Percentiles rank a stretch among this genome's conserved stretches.
Evolutionary conservation across 2,888 invertebrate genomes (phyloP).

Genomic region (Brachynemurus nebulosus): DNA sequence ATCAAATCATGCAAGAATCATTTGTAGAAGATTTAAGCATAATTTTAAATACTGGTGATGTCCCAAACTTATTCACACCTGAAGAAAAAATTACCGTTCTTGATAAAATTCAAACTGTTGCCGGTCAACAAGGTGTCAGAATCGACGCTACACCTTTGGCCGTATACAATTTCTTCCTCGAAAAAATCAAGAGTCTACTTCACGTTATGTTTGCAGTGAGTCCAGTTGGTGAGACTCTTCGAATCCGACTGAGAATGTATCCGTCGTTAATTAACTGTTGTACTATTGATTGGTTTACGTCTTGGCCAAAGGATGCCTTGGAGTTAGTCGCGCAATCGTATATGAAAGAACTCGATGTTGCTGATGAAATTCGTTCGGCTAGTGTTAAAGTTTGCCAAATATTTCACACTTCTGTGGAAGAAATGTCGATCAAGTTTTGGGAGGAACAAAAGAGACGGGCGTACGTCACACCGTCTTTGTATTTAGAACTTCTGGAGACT

Average conservation of each 20-base stretch:
- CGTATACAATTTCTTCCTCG: conserved; percentile 77
- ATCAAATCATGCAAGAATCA: conserved; percentile 69
- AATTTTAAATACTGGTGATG: conserved; percentile 83
- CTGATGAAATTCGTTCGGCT: conserved; percentile 36
- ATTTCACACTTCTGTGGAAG: conserved; percentile 67
- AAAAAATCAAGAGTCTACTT: conserved; percentile 70
- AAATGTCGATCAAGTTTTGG: conserved; percentile 58
- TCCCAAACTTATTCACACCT: conserved; percentile 78
- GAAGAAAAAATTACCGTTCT: conserved; percentile 90
- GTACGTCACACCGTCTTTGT: conserved; percentile 89
- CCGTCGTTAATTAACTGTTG: conserved; percentile 92
- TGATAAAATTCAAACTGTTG: conserved; percentile 76
- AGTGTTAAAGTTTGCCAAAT: conserved; percentile 76
- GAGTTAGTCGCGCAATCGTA: conserved; percentile 72
- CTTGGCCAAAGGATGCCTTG: conserved; percentile 86
- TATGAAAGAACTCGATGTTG: conserved; percentile 48
- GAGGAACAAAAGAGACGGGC: conserved; percentile 60
- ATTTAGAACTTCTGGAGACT: conserved; percentile 76
- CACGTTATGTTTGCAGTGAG: conserved; percentile 84
- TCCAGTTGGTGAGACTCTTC: conserved; percentile 82
- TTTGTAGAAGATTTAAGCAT: conserved; percentile 93
- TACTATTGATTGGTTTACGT: conserved; percentile 86
- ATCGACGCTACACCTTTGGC: conserved; percentile 74
- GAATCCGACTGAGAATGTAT: conserved; percentile 77
- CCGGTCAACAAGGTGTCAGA: conserved; percentile 62